Evolutionary conservation across 2,113 vertebrate species (phyloP).

Genomic region (Balaeniceps rex): DNA sequence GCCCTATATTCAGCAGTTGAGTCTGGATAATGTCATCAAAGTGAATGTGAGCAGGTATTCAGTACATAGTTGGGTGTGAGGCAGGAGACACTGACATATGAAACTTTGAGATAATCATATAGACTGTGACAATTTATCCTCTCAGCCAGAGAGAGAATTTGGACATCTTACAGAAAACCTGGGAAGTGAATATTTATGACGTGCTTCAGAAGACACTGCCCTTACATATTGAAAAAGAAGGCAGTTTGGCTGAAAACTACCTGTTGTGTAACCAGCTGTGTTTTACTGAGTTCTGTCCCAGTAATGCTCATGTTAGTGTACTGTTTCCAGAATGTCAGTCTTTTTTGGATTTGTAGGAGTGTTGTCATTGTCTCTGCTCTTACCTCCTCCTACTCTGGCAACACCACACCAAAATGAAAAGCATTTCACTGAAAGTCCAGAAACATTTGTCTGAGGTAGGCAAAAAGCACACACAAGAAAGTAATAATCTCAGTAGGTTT

Average conservation of each 20-base stretch:
- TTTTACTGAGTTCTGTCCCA: neutral
- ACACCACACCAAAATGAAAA: neutral
- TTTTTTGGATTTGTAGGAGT: neutral
- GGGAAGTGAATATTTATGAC: neutral
- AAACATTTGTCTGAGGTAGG: neutral
- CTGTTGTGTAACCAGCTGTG: neutral
- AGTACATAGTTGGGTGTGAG: neutral
- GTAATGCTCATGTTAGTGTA: neutral
- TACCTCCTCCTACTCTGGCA: neutral
- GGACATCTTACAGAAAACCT: neutral
- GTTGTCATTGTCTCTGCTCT: neutral
- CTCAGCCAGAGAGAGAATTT: neutral
- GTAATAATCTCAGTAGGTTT: neutral
- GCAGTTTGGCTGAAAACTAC: neutral
- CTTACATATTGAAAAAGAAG: neutral
- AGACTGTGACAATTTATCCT: neutral
- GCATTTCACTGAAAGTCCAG: neutral
- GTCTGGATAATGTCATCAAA: neutral
- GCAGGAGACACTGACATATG: neutral
- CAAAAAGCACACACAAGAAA: neutral
- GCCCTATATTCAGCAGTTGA: neutral
- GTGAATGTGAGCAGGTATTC: neutral
- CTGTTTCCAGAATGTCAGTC: neutral
- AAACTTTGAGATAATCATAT: neutral
- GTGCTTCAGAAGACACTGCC: neutral